Evolutionary conservation across 2,797 vertebrate species (phyloP).

Genomic region (Enteromius radiatus): DNA sequence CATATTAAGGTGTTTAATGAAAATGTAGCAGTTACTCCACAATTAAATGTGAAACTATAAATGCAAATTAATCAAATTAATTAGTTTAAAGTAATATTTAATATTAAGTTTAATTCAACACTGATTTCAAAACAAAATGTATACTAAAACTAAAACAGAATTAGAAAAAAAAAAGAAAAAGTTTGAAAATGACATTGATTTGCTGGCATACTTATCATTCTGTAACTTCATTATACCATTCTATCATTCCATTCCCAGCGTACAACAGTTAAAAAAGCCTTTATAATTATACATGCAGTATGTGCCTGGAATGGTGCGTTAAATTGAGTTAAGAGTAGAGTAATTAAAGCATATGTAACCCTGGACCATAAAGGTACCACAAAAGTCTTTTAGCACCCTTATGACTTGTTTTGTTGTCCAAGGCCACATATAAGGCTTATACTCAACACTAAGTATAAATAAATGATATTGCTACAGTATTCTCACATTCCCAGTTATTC

Average conservation of each 20-base stretch:
- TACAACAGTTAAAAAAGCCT: background rate
- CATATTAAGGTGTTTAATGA: background rate
- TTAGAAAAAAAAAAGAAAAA: background rate
- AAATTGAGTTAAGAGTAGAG: background rate
- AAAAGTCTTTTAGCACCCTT: no score
- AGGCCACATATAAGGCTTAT: background rate
- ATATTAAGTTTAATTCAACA: background rate
- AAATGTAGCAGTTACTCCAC: background rate
- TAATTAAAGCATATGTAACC: background rate
- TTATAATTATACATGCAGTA: background rate
- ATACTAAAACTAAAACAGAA: background rate
- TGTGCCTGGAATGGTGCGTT: background rate
- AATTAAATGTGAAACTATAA: background rate
- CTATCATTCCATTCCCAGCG: background rate
- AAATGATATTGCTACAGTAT: background rate
- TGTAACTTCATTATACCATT: background rate
- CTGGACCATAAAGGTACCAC: no score
- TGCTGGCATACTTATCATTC: background rate
- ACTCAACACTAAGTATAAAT: no score
- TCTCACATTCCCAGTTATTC: background rate
- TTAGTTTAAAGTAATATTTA: no score
- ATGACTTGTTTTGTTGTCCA: no score
- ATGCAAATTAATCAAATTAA: background rate
- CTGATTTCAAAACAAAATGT: background rate
- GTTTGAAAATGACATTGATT: background rate